Evolutionary conservation across 92 coral and sea anemone species (phyloP).

Genomic region (Palythoa grandiflora): DNA sequence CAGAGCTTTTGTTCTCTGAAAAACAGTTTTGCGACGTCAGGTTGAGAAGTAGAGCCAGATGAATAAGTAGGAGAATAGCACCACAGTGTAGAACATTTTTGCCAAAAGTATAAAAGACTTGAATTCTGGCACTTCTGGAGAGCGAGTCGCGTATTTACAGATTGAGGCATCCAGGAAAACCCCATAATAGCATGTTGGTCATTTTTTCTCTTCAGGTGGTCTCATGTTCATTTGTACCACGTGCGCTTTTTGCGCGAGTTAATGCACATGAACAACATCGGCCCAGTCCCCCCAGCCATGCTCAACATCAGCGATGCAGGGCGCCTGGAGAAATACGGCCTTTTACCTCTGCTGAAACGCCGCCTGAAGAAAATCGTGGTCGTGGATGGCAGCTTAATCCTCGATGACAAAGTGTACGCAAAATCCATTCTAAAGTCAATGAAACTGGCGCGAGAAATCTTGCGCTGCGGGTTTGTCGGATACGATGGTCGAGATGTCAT

Average conservation of each 20-base stretch:
- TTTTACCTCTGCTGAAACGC: constrained; percentile 77
- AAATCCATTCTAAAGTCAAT: constrained; percentile 71
- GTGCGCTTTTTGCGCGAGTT: constrained; percentile 84
- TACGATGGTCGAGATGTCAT: constrained; percentile 80
- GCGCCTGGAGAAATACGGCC: constrained; percentile 88
- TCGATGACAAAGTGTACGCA: constrained; percentile 66
- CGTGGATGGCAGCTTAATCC: constrained; percentile 81
- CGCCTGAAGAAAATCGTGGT: constrained; percentile 77
- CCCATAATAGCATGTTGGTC: no score
- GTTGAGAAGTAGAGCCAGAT: no score
- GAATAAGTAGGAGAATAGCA: no score
- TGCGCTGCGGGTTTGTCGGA: constrained; percentile 84
- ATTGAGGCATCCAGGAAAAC: no score
- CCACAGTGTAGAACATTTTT: no score
- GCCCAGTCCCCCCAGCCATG: constrained; percentile 89
- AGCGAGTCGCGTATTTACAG: no score
- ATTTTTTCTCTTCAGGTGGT: constrained; percentile 66
- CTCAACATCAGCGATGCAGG: constrained; percentile 86
- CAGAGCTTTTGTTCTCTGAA: no score
- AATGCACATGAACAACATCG: constrained; percentile 74
- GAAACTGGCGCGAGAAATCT: constrained; percentile 72
- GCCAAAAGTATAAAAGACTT: no score
- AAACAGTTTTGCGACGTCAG: no score
- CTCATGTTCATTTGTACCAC: constrained; percentile 85
- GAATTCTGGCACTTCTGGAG: no score